Evolutionary conservation across 2,888 invertebrate species (phyloP).

Genomic region (Eurytoma californica): DNA sequence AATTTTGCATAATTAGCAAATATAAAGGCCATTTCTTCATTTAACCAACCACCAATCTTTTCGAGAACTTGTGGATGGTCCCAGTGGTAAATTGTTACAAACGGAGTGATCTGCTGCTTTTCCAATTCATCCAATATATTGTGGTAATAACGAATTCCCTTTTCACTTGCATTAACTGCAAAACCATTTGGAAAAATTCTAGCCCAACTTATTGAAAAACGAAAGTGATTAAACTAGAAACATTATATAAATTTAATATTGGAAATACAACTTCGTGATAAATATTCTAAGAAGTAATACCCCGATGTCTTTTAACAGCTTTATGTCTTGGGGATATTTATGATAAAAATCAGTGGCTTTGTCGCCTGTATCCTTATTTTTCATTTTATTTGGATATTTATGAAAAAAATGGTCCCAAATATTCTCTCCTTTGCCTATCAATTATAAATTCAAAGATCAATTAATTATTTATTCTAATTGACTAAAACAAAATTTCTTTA

Average conservation of each 20-base stretch:
- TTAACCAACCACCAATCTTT: conserved; percentile 81
- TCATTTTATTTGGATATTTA: conserved; percentile 76
- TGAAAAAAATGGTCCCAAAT: conserved; percentile 80
- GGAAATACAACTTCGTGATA: too few relatives aligned
- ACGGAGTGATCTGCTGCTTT: conserved; percentile 78
- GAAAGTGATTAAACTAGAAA: conserved; percentile 71
- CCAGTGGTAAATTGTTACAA: conserved; percentile 83
- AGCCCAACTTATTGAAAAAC: conserved; percentile 82
- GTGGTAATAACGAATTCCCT: conserved; percentile 81
- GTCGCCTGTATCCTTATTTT: conserved; percentile 79
- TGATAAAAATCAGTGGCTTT: conserved; percentile 84
- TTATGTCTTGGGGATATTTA: conserved; percentile 77
- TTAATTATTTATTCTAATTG: too few relatives aligned
- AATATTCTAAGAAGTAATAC: conserved; percentile 46
- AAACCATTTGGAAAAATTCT: conserved; percentile 81
- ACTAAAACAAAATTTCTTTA: too few relatives aligned
- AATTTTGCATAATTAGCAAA: conserved; percentile 81
- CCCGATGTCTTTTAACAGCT: conserved; percentile 59
- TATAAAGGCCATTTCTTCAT: conserved; percentile 78
- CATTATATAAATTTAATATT: neutral
- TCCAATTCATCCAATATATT: conserved; percentile 78
- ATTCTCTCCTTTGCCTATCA: conserved; percentile 79
- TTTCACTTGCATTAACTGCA: conserved; percentile 76
- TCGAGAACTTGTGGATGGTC: conserved; percentile 80
- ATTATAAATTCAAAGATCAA: too few relatives aligned